Conservation (phyloP, 2,888 invertebrate species). For the Clistopyga incitator region DNA sequence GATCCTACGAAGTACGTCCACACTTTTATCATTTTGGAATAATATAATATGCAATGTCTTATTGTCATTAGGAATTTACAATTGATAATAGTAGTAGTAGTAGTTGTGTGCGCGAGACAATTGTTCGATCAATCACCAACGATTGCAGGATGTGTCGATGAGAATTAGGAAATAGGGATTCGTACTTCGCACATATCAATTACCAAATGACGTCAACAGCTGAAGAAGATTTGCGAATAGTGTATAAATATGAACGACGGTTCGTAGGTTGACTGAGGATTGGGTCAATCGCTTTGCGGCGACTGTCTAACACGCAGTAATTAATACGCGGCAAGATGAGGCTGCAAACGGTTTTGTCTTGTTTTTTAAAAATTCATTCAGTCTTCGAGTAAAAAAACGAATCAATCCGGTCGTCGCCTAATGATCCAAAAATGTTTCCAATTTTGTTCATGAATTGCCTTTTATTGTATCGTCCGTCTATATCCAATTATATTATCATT, state of each 20-base stretch:
- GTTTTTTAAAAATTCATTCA: not conserved
- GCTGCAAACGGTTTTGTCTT: conserved; percentile 31
- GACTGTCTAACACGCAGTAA: conserved; percentile 57
- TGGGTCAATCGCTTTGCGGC: conserved; percentile 23
- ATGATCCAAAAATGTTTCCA: conserved; percentile 36
- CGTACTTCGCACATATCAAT: conserved; percentile 49
- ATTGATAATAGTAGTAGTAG: conserved; percentile 19
- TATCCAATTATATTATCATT: conserved; percentile 52
- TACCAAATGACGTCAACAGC: conserved; percentile 32
- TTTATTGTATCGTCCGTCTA: conserved; percentile 48
- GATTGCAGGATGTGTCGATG: conserved; percentile 26
- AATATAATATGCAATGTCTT: conserved; percentile 44
- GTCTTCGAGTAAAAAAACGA: conserved; percentile 19
- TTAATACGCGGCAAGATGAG: conserved; percentile 56
- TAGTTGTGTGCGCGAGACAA: conserved; percentile 49
- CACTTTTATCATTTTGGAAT: conserved; percentile 15
- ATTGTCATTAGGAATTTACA: conserved; percentile 62
- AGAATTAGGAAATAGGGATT: conserved; percentile 22
- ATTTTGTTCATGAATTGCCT: conserved; percentile 37
- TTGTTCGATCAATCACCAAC: conserved; percentile 44
- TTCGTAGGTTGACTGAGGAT: conserved; percentile 61
- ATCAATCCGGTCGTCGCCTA: conserved; percentile 17
- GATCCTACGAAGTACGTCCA: conserved; percentile 48
- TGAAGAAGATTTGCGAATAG: conserved; percentile 37
- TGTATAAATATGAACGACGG: conserved; percentile 38